phyloP scores from a whole-genome alignment of 64 coral and sea anemone species.

The Porites lutea region DNA sequence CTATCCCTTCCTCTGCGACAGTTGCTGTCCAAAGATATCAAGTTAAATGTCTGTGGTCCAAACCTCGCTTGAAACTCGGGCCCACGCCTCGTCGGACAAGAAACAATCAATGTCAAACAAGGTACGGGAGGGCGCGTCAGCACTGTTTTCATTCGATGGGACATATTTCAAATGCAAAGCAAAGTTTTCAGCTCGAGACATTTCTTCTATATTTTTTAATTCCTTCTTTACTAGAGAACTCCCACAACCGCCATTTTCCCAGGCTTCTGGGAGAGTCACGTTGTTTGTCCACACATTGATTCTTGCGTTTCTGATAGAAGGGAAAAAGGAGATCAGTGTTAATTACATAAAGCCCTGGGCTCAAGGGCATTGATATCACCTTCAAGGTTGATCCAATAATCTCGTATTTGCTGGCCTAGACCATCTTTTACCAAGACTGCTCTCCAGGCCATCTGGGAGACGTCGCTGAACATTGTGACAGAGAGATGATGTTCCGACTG shows the following conservation, averaged over 20 bases:
- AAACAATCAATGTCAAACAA: not conserved
- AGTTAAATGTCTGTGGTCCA: conserved; percentile 39
- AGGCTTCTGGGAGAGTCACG: not conserved
- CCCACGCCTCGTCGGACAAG: not conserved
- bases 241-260: conserved; percentile 43
- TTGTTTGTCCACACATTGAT: not conserved
- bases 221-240: not conserved
- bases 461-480: conserved; percentile 19
- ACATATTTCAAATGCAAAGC: not conserved
- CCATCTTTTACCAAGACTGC: conserved; percentile 7
- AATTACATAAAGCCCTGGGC: not conserved
- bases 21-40: conserved; percentile 24
- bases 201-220: not conserved
- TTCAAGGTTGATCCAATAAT: conserved; percentile 9
- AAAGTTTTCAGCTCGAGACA: not conserved
- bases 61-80: not conserved
- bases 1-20: not conserved
- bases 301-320: conserved; percentile 11
- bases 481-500: conserved; percentile 17
- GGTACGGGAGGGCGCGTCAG: not conserved
- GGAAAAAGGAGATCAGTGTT: not conserved
- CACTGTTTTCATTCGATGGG: not conserved
- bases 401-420: not conserved
- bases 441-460: conserved; percentile 26
- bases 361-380: conserved; percentile 25